phyloP scores from a whole-genome alignment of 2,113 vertebrate genomes.

The Casuarius casuarius region DNA sequence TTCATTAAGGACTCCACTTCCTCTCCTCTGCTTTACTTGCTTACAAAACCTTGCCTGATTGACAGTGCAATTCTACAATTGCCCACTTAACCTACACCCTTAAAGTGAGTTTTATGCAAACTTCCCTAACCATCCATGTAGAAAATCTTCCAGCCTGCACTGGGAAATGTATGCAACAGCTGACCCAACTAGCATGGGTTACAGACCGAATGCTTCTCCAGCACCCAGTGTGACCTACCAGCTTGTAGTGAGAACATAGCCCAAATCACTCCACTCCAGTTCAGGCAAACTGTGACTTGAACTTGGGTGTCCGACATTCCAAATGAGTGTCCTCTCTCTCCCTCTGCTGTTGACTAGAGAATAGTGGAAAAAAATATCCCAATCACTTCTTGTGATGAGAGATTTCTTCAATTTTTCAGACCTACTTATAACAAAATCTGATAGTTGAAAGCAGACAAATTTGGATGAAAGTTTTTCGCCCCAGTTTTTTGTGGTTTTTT shows the following conservation, averaged over 20 bases:
- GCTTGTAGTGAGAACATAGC: background rate
- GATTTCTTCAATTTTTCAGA: background rate
- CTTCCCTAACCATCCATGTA: background rate
- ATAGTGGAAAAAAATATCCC: background rate
- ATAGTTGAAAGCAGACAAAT: background rate
- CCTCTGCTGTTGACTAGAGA: background rate
- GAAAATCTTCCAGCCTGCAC: background rate
- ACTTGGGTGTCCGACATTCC: background rate
- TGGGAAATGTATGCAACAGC: background rate
- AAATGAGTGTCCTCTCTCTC: background rate
- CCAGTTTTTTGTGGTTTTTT: background rate
- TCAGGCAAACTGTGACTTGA: background rate
- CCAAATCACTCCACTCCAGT: background rate
- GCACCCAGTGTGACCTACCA: background rate
- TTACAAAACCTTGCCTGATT: background rate
- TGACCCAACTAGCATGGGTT: background rate
- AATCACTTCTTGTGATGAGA: background rate
- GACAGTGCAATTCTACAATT: background rate
- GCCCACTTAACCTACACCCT: background rate
- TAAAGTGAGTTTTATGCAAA: background rate
- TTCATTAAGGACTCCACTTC: background rate
- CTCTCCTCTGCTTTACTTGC: background rate
- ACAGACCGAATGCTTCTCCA: background rate
- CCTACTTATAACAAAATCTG: background rate
- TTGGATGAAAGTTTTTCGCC: background rate